A percentile compares a stretch with the other conserved stretches of the same genome.
These are phyloP conservation scores for Apodemus speciosus DNA, from an alignment of 2,113 vertebrate species.

Conservation along the genomic window DNA sequence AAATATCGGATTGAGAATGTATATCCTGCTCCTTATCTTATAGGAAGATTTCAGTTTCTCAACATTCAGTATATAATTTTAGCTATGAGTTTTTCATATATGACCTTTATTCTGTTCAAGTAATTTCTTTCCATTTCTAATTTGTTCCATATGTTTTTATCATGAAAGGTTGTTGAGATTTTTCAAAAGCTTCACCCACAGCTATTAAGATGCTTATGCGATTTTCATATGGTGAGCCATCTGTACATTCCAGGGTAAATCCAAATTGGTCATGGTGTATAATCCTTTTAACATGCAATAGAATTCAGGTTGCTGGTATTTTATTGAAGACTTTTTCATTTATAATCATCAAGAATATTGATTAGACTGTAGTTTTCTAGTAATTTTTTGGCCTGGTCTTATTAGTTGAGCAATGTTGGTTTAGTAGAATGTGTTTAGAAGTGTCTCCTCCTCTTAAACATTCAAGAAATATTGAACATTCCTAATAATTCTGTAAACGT, in stretches of 20 bases:
- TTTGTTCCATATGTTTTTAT: slow-evolving; percentile 27
- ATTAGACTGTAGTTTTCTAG: neutral
- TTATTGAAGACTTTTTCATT: neutral
- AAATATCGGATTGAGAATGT: neutral
- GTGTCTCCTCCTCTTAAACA: neutral
- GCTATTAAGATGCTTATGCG: slow-evolving; percentile 8
- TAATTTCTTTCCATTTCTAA: slow-evolving; percentile 1
- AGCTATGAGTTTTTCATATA: neutral
- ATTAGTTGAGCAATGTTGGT: neutral
- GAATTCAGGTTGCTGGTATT: slow-evolving; percentile 5
- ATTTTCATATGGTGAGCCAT: slow-evolving; percentile 25
- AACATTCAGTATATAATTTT: neutral
- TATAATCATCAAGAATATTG: neutral
- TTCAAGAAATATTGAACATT: neutral
- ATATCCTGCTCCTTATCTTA: neutral
- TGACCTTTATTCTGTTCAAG: neutral
- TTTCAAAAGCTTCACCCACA: neutral
- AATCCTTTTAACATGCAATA: slow-evolving; percentile 8
- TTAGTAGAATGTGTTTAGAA: neutral
- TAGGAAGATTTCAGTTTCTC: neutral
- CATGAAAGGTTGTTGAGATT: neutral
- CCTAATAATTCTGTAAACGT: neutral
- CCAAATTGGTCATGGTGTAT: neutral
- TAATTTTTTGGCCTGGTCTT: neutral
- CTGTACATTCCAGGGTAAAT: slow-evolving; percentile 15